Evolutionary conservation across 1,140 invertebrate species (phyloP).

Genomic region (Drusus annulatus): DNA sequence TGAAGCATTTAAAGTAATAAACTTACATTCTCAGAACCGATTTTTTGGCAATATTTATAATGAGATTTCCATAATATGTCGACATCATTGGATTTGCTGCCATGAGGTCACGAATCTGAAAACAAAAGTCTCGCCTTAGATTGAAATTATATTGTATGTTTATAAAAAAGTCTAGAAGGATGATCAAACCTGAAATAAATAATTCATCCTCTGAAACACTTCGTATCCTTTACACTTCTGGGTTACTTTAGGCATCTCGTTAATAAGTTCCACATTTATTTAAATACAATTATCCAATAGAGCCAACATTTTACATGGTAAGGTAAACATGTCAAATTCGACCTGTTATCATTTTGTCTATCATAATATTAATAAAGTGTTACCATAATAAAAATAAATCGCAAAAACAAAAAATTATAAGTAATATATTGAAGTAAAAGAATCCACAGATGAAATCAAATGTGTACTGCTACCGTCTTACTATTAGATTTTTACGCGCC

Average conservation of each 20-base stretch:
- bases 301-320: too few species aligned
- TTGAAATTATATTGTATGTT: too few species aligned
- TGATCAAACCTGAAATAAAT: constrained; percentile 69
- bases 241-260: constrained; percentile 57
- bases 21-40: constrained; percentile 73
- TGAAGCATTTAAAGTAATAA: not conserved
- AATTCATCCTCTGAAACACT: constrained; percentile 73
- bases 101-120: constrained; percentile 69
- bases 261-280: not conserved
- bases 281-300: too few species aligned
- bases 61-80: constrained; percentile 70
- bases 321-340: too few species aligned
- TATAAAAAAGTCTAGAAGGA: not conserved
- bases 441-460: too few species aligned
- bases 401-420: too few species aligned
- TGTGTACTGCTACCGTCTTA: too few species aligned
- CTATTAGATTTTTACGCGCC: too few species aligned
- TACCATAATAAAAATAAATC: not conserved
- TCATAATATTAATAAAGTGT: not conserved
- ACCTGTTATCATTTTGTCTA: not conserved
- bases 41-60: constrained; percentile 71
- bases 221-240: constrained; percentile 71
- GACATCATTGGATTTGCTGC: constrained; percentile 64
- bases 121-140: constrained; percentile 53
- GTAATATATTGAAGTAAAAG: too few species aligned